Base-by-base conservation (phyloP, 1,140 invertebrate genomes). In the Caerostris darwini region DNA sequence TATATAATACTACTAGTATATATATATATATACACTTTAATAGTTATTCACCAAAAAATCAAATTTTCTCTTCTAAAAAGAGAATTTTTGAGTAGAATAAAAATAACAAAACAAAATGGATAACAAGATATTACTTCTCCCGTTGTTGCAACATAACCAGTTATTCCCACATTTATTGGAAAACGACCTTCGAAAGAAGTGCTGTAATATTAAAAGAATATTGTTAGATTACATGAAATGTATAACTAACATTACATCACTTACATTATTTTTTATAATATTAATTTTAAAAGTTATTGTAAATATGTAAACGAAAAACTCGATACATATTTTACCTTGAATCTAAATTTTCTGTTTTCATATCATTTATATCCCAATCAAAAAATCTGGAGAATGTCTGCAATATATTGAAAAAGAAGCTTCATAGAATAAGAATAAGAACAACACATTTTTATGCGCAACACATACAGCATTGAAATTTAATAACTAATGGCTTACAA, bases 91-190 rank as follows among this genome's bases (percentile, higher is more conserved):
- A 85, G 1, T 17, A 81, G 34, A 34, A 34, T 34, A 34, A 34
- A 34, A 34, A 34, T 34, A 34, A 34, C 2, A 34, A 34, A 34
- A 34, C 34, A 34, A 34, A 34, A 34, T 34, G 19, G 34, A 77
- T n/a, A 77, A n/a, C 7, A 14, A 3, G n/a, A 71, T 12, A 67
- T 89, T 88, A 98, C 95, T 94, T 97, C 96, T 95, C 97, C 97
- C 56, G 97, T 98, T 14, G 97, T 97, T 5, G 98, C 98, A 2
- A 98, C 98, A 95, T 98, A 97, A 1, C 98, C 98, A 3, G 98
- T 97, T 95, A 99, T 98, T 67, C 98, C 99, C 95, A 99, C 97
- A 96, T 99, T 99, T 95, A 99, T 99, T 7, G 99, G 99, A 96
- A 99, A 99, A 95, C 98, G 97, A 95, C 98, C 98, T 96, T 99